phyloP scores from a whole-genome alignment of 2,797 vertebrate genomes.

The Antennarius maculatus region DNA sequence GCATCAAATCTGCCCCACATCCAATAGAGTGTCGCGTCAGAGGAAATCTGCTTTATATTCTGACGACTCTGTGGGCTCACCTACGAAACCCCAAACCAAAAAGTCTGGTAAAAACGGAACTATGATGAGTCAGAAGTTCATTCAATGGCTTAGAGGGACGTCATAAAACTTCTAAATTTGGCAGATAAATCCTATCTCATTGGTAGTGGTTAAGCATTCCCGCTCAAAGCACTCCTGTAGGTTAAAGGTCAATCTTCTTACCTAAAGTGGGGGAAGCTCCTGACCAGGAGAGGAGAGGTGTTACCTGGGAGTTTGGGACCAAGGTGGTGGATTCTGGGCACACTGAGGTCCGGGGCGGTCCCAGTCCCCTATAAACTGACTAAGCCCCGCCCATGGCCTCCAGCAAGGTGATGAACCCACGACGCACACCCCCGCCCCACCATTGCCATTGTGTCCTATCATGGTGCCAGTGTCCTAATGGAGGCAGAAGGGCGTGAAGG shows the following conservation, averaged over 20 bases:
- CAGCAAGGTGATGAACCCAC: constrained; percentile 83
- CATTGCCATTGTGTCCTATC: constrained; percentile 48
- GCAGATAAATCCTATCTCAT: neutral
- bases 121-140: constrained; percentile 19
- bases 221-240: neutral
- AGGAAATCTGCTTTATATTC: constrained; percentile 57
- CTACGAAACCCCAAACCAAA: constrained; percentile 39
- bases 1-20: constrained; percentile 84
- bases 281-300: constrained; percentile 61
- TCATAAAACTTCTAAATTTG: constrained; percentile 9
- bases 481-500: constrained; percentile 90
- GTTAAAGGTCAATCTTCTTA: constrained; percentile 62
- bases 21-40: constrained; percentile 46
- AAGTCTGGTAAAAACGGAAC: constrained; percentile 6
- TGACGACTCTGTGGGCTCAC: constrained; percentile 32
- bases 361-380: constrained; percentile 64
- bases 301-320: constrained; percentile 58
- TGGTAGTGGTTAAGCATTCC: neutral
- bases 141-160: constrained; percentile 4
- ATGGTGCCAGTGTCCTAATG: constrained; percentile 77
- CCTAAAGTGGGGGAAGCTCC: constrained; percentile 59
- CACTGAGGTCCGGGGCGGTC: constrained; percentile 47
- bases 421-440: constrained; percentile 19
- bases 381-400: constrained; percentile 71
- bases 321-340: constrained; percentile 67